Evolutionary conservation across 2,797 vertebrate genomes (phyloP).

Genomic region (Lindbergichthys nudifrons): DNA sequence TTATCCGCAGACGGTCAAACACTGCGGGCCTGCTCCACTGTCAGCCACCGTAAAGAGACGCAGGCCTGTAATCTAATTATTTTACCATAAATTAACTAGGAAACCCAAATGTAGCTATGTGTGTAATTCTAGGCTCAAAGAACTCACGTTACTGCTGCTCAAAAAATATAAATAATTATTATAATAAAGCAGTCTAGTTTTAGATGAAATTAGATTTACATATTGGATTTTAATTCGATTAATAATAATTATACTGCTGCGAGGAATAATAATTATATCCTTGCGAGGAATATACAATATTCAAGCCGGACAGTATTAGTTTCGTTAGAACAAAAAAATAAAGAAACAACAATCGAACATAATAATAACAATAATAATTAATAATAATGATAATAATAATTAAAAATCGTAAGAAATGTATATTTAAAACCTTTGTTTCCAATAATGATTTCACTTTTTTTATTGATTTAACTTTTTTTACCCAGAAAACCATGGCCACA

Average conservation of each 20-base stretch:
- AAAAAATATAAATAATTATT: background rate
- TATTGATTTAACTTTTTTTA: background rate
- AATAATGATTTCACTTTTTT: background rate
- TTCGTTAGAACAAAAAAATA: background rate
- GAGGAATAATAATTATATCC: background rate
- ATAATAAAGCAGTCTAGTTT: background rate
- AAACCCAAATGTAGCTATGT: background rate
- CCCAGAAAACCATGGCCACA: background rate
- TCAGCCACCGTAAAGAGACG: constrained; percentile 29
- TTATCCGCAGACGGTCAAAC: constrained; percentile 69
- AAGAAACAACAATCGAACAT: background rate
- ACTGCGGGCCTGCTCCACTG: constrained; percentile 21
- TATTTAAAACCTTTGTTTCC: background rate
- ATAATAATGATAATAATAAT: background rate
- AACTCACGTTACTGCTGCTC: background rate
- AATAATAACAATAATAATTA: background rate
- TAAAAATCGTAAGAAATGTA: background rate
- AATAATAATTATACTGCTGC: background rate
- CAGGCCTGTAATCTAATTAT: constrained; percentile 57
- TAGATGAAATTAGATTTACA: background rate
- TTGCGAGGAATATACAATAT: background rate
- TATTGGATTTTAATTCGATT: background rate
- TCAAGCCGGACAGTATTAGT: background rate
- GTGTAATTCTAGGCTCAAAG: background rate
- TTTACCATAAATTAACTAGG: constrained; percentile 2